phyloP scores from a whole-genome alignment of 2,888 invertebrate species.

The Dendrolimus houi region DNA sequence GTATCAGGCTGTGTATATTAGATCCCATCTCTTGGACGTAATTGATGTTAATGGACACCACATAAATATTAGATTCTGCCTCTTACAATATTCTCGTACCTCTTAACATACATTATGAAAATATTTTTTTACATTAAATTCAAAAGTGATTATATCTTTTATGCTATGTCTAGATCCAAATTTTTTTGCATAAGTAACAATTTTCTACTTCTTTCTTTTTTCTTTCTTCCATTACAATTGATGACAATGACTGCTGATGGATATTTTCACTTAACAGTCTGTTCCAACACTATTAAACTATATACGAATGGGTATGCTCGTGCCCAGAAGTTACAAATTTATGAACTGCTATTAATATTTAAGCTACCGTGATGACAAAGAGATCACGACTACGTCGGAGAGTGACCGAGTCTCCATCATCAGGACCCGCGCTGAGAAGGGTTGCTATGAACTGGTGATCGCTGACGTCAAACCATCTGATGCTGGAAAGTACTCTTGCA shows the following conservation, averaged over 20 bases:
- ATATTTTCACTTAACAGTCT: no score
- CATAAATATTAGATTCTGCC: neutral
- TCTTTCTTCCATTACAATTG: no score
- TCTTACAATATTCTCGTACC: slow-evolving; percentile 3
- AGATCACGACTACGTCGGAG: slow-evolving; percentile 81
- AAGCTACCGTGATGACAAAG: slow-evolving; percentile 89
- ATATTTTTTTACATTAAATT: no score
- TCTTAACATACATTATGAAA: no score
- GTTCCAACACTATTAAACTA: no score
- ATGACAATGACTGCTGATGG: no score
- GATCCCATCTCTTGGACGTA: neutral
- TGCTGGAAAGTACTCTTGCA: slow-evolving; percentile 90
- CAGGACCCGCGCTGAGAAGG: slow-evolving; percentile 85
- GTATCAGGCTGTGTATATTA: slow-evolving; percentile 41
- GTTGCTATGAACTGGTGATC: slow-evolving; percentile 92
- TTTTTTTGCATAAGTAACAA: no score
- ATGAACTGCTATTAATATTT: slow-evolving; percentile 4
- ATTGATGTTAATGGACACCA: neutral
- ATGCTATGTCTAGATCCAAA: no score
- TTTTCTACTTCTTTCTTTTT: no score
- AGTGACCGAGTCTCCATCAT: slow-evolving; percentile 82
- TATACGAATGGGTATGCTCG: no score
- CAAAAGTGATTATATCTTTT: no score
- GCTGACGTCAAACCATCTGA: slow-evolving; percentile 86
- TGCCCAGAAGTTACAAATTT: no score